Percentiles rank a stretch among this genome's conserved stretches.
Conservation (phyloP, 2,888 invertebrate genomes). For the Plutella xylostella region DNA sequence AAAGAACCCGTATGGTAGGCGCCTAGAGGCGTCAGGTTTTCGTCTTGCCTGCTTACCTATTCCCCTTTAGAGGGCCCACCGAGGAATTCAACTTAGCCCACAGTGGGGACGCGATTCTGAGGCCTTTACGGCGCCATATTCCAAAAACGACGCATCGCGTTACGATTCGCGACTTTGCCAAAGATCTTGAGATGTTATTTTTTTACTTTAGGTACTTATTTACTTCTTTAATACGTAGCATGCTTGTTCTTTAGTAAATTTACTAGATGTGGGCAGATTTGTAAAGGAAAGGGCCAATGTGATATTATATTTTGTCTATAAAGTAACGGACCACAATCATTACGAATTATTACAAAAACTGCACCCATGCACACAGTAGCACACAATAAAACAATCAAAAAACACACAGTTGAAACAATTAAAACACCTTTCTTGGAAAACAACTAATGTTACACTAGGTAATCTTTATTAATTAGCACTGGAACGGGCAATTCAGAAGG, state of each 20-base stretch:
- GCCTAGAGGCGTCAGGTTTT: too few species aligned
- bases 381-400: constrained; percentile 3
- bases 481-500: background rate
- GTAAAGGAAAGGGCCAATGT: background rate
- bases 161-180: too few species aligned
- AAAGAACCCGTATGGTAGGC: too few species aligned
- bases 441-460: constrained; percentile 16
- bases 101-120: background rate
- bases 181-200: too few species aligned
- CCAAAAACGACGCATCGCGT: too few species aligned
- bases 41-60: constrained; percentile 40
- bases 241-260: too few species aligned
- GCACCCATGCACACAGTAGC: background rate
- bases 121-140: too few species aligned
- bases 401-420: constrained; percentile 15
- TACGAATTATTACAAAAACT: background rate
- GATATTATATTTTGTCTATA: background rate
- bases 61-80: constrained; percentile 30
- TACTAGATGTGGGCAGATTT: background rate
- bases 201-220: too few species aligned
- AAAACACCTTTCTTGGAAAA: constrained; percentile 23
- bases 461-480: constrained; percentile 4
- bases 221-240: too few species aligned
- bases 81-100: constrained; percentile 7
- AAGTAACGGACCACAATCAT: background rate